Percentiles rank a stretch among this genome's conserved stretches.
These are phyloP conservation scores for Turritopsis dohrnii DNA, from an alignment of 30 jellyfish, hydroid and myxozoan species.

Conservation along the genomic window DNA sequence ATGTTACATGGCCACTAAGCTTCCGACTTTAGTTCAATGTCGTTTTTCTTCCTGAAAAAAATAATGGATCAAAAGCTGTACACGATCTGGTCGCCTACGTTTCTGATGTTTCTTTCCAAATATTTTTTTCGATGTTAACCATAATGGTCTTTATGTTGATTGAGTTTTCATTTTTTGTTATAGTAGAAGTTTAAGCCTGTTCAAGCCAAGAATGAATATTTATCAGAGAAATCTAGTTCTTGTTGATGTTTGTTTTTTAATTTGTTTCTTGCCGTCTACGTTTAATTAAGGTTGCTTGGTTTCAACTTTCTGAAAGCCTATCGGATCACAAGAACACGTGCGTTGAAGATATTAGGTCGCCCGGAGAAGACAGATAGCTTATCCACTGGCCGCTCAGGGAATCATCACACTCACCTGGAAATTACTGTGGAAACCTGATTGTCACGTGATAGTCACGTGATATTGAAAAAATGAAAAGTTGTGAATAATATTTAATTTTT, in stretches of 20 bases:
- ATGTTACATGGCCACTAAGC: neutral
- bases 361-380: neutral
- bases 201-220: no score
- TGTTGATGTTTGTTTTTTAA: no score
- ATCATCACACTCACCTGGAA: neutral
- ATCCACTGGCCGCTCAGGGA: neutral
- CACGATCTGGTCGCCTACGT: no score
- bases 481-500: neutral
- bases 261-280: no score
- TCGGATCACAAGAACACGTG: slow-evolving; percentile 53
- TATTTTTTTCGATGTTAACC: no score
- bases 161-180: no score
- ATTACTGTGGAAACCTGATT: neutral
- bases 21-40: neutral
- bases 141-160: no score
- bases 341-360: slow-evolving; percentile 51
- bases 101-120: no score
- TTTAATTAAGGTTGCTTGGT: slow-evolving; percentile 70
- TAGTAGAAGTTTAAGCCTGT: no score
- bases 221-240: no score
- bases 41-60: no score
- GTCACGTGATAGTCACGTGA: neutral
- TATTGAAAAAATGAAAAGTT: neutral
- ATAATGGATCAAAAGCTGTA: no score
- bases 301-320: slow-evolving; percentile 58